Percentiles rank a stretch among this genome's conserved stretches.
Conservation (phyloP, 1,140 invertebrate genomes). For the Tribolium madens region DNA sequence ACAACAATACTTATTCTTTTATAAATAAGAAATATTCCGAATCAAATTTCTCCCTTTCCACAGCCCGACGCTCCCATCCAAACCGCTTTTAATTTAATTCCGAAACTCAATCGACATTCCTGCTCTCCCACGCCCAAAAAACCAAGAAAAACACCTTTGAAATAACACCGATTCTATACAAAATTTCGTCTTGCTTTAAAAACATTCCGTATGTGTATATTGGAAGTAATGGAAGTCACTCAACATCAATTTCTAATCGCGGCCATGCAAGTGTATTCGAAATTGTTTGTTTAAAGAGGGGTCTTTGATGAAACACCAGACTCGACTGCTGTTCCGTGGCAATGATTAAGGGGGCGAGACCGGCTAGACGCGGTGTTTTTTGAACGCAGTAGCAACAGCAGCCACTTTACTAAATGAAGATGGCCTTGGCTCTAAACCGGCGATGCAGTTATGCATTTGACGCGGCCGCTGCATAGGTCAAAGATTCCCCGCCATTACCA, state of each 20-base stretch:
- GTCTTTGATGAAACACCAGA: slow-evolving; percentile 1
- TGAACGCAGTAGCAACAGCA: slow-evolving; percentile 43
- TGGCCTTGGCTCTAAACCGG: slow-evolving; percentile 38
- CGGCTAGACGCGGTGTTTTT: slow-evolving; percentile 32
- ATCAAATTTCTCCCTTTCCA: too few relatives aligned
- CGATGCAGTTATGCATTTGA: slow-evolving; percentile 28
- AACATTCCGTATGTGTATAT: neutral
- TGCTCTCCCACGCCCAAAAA: neutral
- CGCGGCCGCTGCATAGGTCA: slow-evolving; percentile 29
- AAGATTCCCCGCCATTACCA: slow-evolving; percentile 19
- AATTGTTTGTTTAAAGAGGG: neutral
- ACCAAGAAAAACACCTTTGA: neutral
- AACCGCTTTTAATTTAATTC: too few relatives aligned
- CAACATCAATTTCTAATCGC: neutral
- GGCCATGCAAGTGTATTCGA: neutral
- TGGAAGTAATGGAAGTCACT: neutral
- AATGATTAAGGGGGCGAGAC: slow-evolving; percentile 34
- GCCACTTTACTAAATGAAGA: slow-evolving; percentile 43
- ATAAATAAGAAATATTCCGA: too few relatives aligned
- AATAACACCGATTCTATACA: neutral
- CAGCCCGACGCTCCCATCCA: too few relatives aligned
- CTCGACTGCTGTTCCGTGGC: neutral
- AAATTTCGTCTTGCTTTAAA: neutral
- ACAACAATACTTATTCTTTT: too few relatives aligned
- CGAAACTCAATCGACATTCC: neutral